These are phyloP conservation scores for Endomychus coccineus DNA, from an alignment of 2,888 invertebrate genomes.

Conservation along the genomic window DNA sequence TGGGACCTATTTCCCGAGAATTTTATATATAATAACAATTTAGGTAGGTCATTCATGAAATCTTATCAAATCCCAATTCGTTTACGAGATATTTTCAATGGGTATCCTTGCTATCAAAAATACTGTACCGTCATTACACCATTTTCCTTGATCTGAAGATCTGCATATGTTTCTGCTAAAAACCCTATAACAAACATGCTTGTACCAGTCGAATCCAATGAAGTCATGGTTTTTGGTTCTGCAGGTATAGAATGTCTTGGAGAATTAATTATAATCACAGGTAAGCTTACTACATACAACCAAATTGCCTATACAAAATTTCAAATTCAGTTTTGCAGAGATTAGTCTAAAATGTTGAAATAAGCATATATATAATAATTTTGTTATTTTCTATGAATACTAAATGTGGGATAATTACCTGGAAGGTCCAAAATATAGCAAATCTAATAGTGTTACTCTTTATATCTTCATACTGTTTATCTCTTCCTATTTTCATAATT, in stretches of 20 bases:
- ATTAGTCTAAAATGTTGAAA: too few species aligned
- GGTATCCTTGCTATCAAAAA: too few species aligned
- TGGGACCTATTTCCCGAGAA: too few species aligned
- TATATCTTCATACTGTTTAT: constrained; percentile 84
- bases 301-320: constrained; percentile 64
- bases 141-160: constrained; percentile 85
- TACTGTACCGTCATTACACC: constrained; percentile 76
- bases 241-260: constrained; percentile 68
- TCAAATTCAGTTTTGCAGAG: too few species aligned
- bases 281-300: constrained; percentile 86
- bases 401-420: constrained; percentile 52
- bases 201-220: constrained; percentile 78
- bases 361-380: too few species aligned
- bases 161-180: constrained; percentile 81
- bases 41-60: too few species aligned
- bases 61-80: too few species aligned
- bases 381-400: too few species aligned
- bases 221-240: constrained; percentile 79
- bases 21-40: too few species aligned
- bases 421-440: constrained; percentile 90
- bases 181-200: constrained; percentile 76
- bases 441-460: constrained; percentile 78
- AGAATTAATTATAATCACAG: constrained; percentile 85
- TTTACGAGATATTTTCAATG: too few species aligned
- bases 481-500: constrained; percentile 83